phyloP scores from a whole-genome alignment of 30 jellyfish, hydroid and myxozoan genomes.

The Hydractinia echinata region DNA sequence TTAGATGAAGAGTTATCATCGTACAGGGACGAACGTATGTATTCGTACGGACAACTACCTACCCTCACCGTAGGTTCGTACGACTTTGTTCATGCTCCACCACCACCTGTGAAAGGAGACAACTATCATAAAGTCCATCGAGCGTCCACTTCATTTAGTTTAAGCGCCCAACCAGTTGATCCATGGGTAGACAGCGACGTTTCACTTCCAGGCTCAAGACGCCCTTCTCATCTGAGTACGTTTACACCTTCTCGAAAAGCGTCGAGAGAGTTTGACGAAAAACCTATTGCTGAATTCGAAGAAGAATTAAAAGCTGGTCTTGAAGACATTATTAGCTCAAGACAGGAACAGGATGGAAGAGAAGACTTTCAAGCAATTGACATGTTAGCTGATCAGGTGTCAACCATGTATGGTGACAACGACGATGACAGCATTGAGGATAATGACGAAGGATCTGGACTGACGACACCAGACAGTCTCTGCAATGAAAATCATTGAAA shows the following conservation, averaged over 20 bases:
- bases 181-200: slow-evolving; percentile 63
- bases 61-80: slow-evolving; percentile 48
- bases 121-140: slow-evolving; percentile 63
- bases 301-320: slow-evolving; percentile 38
- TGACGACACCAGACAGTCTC: slow-evolving; percentile 44
- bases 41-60: slow-evolving; percentile 33
- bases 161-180: slow-evolving; percentile 86
- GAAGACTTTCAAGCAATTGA: not conserved
- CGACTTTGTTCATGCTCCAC: slow-evolving; percentile 75
- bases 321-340: not conserved
- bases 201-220: slow-evolving; percentile 3
- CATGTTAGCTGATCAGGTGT: not conserved
- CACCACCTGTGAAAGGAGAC: slow-evolving; percentile 83
- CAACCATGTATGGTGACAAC: slow-evolving; percentile 39
- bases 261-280: slow-evolving; percentile 26
- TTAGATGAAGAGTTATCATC: too few relatives aligned
- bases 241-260: not conserved
- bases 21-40: too few relatives aligned
- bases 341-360: not conserved
- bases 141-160: slow-evolving; percentile 64
- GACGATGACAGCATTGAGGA: slow-evolving; percentile 65
- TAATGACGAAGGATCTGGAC: slow-evolving; percentile 74
- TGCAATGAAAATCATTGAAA: too few relatives aligned
- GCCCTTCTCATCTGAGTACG: slow-evolving; percentile 2
- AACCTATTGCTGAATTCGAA: slow-evolving; percentile 36